Conservation (phyloP, 2,113 vertebrate species). For the Cervus canadensis region DNA sequence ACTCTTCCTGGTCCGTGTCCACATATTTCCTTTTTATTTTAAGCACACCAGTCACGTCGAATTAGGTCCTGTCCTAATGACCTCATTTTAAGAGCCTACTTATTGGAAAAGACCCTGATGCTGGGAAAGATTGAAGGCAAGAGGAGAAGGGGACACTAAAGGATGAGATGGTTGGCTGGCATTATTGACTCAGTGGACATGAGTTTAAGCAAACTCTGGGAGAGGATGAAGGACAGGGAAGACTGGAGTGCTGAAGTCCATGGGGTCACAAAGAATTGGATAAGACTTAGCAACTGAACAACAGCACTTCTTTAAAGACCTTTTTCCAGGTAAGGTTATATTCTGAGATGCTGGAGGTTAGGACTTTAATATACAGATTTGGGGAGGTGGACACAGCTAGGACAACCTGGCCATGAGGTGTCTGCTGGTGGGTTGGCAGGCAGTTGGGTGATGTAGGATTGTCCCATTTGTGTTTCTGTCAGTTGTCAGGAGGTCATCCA, state of each 20-base stretch:
- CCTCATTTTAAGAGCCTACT: neutral
- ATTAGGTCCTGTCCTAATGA: neutral
- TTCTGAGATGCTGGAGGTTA: neutral
- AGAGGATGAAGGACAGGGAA: neutral
- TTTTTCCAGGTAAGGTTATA: neutral
- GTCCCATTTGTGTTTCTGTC: neutral
- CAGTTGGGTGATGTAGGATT: neutral
- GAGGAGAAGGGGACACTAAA: neutral
- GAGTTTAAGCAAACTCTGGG: neutral
- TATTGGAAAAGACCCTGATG: neutral
- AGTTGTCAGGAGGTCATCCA: neutral
- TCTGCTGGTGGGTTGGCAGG: neutral
- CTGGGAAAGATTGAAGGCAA: neutral
- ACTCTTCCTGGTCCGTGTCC: neutral
- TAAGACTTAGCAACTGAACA: neutral
- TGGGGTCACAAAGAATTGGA: neutral
- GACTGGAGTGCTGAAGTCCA: neutral
- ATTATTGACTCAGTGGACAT: neutral
- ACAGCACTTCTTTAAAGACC: neutral
- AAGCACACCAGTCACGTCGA: rapidly evolving
- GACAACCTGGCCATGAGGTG: neutral
- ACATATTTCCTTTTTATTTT: neutral
- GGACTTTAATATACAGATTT: neutral
- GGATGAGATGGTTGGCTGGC: neutral
- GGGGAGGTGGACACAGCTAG: neutral